Percentiles rank a stretch among this genome's conserved stretches.
Evolutionary conservation across 2,113 vertebrate genomes (phyloP).

Genomic region (Myotis davidii): DNA sequence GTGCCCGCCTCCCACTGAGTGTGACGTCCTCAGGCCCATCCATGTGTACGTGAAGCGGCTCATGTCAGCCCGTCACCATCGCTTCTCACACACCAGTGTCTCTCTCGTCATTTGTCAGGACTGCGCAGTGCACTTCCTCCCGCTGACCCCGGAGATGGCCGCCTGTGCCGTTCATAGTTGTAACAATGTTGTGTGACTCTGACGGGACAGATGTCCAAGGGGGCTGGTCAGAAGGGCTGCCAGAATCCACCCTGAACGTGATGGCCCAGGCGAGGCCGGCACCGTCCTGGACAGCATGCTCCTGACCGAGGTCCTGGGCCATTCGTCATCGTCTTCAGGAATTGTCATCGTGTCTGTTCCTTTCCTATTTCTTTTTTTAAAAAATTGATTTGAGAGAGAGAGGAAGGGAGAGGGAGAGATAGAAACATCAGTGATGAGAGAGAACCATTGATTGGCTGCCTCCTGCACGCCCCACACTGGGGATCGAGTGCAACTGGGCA

Average conservation of each 20-base stretch:
- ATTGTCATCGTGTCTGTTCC: fast-evolving
- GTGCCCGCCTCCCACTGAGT: fast-evolving
- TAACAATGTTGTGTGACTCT: background rate
- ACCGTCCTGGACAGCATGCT: background rate
- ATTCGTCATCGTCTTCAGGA: background rate
- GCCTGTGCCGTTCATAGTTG: fast-evolving
- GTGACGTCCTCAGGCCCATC: fast-evolving
- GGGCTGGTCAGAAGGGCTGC: no score
- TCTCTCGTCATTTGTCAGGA: fast-evolving
- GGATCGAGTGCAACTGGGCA: no score
- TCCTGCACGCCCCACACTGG: no score
- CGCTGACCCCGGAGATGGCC: fast-evolving
- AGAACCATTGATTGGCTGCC: no score
- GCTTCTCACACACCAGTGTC: fast-evolving
- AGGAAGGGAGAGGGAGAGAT: no score
- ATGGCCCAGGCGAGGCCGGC: fast-evolving
- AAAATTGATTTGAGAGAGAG: no score
- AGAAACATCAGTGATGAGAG: no score
- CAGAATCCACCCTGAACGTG: fast-evolving
- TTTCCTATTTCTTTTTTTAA: background rate
- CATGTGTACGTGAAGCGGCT: fast-evolving
- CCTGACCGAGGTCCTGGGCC: background rate
- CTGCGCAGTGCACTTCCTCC: fast-evolving
- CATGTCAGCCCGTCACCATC: no score
- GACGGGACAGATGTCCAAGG: background rate